Base-by-base conservation (phyloP, 2,888 invertebrate genomes). In the Lasioglossum pauxillum region DNA sequence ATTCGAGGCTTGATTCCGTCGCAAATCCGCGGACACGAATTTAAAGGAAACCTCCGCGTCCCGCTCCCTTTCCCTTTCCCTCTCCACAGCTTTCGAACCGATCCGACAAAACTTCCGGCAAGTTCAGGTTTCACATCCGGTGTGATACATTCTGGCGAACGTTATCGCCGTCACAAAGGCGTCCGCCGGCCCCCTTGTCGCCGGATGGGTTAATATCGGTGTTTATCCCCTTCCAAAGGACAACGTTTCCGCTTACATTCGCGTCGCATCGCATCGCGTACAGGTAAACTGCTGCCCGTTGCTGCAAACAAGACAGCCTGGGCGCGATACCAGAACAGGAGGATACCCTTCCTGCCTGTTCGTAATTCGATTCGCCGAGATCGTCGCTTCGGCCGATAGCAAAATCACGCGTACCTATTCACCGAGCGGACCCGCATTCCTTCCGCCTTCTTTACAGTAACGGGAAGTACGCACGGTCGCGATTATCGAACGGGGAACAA, bases 161-260 rank as follows among this genome's bases (percentile, higher is more conserved):
- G 35, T 67, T 35, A 31, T 35, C 35, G 67, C 35, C 67, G 67
- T 19, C 35, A 8, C 67, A 35, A 67, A 67, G 19, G 19, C 67
- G 67, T 19, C 67, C 35, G 35, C 16, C 27, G 35, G 53, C 35
- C 71, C 27, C n/a, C 27, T 41, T 38, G 57, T 27, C 31, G 84
- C 85, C 84, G 85, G 79, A 84, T 73, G 79, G n/a, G 38, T 79
- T 85, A 85, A 85, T 84, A 79, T 76, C 73, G 46, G 79, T 79
- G 79, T 85, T 85, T 85, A 85, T 76, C 84, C 79, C 79, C 78
- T 85, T 83, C 75, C 84, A 85, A 85, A 85, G 84, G 38, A 79
- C 75, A 79, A 76, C 78, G 35, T 67, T 85, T 85, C 84, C 83
- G 84, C 49, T 79, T 79, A 16, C 75, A 60, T n/a, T 82, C 71